Evolutionary conservation across 2,888 invertebrate genomes (phyloP).

Genomic region (Hydropsyche betteni): DNA sequence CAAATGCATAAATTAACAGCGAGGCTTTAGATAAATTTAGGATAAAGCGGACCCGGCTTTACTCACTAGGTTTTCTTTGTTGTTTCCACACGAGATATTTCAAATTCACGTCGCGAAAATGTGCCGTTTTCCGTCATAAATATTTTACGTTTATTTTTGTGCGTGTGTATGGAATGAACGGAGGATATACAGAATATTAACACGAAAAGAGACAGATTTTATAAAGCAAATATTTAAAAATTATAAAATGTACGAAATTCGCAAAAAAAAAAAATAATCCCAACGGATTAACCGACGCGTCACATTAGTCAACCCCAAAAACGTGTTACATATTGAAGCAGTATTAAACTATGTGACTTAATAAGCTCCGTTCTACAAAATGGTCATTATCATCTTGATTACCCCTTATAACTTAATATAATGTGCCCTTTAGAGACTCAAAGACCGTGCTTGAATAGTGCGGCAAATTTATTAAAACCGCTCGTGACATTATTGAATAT

Average conservation of each 20-base stretch:
- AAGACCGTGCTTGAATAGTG: background rate
- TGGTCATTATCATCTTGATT: constrained; percentile 20
- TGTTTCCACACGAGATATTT: constrained; percentile 21
- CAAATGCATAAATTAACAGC: constrained; percentile 23
- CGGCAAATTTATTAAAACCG: too few relatives aligned
- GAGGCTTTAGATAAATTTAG: constrained; percentile 31
- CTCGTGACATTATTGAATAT: too few relatives aligned
- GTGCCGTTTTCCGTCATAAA: constrained; percentile 13
- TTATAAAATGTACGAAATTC: too few relatives aligned
- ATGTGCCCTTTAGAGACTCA: constrained; percentile 2
- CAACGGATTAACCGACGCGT: too few relatives aligned
- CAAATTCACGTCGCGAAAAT: constrained; percentile 27
- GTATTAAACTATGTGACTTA: background rate
- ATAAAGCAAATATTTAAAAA: too few relatives aligned
- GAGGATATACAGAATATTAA: background rate
- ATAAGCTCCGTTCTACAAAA: constrained; percentile 15
- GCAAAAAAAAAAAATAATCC: too few relatives aligned
- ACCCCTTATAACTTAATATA: constrained; percentile 11
- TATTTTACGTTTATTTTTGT: constrained; percentile 21
- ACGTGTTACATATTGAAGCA: background rate
- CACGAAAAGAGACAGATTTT: background rate
- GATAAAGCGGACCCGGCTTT: background rate
- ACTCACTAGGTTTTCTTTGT: constrained; percentile 9
- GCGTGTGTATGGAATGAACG: background rate
- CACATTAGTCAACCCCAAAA: background rate